Conservation (phyloP, 2,797 vertebrate genomes). For the Lateolabrax maculatus region DNA sequence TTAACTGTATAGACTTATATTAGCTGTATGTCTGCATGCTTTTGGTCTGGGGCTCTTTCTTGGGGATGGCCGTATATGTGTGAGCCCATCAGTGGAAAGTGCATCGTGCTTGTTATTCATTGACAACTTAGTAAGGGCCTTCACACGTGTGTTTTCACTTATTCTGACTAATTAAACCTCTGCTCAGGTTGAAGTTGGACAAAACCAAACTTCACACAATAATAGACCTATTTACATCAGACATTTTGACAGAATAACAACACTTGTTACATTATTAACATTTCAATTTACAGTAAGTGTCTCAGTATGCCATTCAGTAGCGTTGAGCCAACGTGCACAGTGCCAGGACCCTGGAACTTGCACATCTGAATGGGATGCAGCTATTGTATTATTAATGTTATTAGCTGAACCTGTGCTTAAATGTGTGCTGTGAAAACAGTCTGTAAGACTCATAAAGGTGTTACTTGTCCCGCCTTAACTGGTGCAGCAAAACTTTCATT, state of each 20-base stretch:
- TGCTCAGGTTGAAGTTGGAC: background rate
- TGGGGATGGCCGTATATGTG: background rate
- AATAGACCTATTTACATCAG: background rate
- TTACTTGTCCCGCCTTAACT: too few species aligned
- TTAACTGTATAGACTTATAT: background rate
- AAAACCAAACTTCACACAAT: background rate
- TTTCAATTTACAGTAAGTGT: background rate
- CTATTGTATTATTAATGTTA: constrained; percentile 9
- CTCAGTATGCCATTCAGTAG: background rate
- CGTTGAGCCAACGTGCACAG: background rate
- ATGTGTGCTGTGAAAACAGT: background rate
- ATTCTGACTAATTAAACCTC: background rate
- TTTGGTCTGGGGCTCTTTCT: background rate
- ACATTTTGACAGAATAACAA: background rate
- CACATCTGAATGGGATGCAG: background rate
- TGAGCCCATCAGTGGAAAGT: background rate
- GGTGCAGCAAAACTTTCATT: background rate
- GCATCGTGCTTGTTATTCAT: background rate
- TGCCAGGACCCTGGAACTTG: background rate
- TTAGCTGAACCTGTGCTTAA: background rate
- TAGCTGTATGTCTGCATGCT: background rate
- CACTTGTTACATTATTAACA: background rate
- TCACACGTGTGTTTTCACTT: background rate
- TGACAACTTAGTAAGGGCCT: background rate
- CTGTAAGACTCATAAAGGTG: background rate